These are phyloP conservation scores for Anthophora plumipes DNA, from an alignment of 2,888 invertebrate species.

Conservation along the genomic window DNA sequence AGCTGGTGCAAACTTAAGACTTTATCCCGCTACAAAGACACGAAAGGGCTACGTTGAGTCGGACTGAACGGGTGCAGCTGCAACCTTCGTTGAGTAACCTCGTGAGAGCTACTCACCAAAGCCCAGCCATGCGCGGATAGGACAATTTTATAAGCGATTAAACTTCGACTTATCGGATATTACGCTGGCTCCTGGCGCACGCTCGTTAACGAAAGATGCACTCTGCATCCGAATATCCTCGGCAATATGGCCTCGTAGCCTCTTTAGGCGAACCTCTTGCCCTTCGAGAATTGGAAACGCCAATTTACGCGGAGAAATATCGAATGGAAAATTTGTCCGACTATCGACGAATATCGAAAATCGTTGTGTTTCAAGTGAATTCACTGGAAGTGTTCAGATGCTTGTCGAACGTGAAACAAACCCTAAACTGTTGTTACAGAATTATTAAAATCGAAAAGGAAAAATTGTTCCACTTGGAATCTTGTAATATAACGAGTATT, in stretches of 20 bases:
- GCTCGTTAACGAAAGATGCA: slow-evolving; percentile 37
- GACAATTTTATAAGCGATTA: slow-evolving; percentile 46
- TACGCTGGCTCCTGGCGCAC: not conserved
- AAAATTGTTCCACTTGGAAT: no score
- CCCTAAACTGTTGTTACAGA: no score
- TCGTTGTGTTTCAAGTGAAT: no score
- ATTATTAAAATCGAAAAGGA: no score
- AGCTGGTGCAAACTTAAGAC: slow-evolving; percentile 47
- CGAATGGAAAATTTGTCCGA: no score
- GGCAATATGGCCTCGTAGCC: not conserved
- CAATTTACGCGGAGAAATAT: no score
- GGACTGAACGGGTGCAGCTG: not conserved
- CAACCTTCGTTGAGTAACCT: not conserved
- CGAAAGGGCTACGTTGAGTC: slow-evolving; percentile 59
- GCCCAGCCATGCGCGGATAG: not conserved
- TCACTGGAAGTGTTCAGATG: no score
- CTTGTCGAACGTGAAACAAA: no score
- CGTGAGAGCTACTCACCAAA: not conserved
- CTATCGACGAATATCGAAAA: no score
- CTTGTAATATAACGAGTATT: no score
- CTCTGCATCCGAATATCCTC: slow-evolving; percentile 22
- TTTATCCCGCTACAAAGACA: slow-evolving; percentile 69
- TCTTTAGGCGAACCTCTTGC: not conserved
- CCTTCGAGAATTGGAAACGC: not conserved
- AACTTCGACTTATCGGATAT: slow-evolving; percentile 43